Evolutionary conservation across 1,140 invertebrate species (phyloP).

Genomic region (Zaprionus africanus): DNA sequence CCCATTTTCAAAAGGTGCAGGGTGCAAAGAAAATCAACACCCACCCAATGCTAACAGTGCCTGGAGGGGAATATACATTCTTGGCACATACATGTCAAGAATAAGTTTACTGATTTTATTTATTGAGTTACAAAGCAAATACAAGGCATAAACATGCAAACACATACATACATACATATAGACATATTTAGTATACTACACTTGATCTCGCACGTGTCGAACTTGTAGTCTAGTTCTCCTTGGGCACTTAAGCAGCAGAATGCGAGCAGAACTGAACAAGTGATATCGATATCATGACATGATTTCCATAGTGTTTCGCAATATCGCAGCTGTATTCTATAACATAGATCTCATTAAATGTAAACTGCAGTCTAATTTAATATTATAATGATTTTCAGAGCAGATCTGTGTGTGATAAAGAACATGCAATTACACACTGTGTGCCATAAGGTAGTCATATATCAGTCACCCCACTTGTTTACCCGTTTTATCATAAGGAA

Average conservation of each 20-base stretch:
- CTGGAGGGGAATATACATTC: slow-evolving; percentile 6
- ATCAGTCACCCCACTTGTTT: slow-evolving; percentile 41
- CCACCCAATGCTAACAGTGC: slow-evolving; percentile 11
- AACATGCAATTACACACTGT: not conserved
- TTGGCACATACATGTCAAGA: slow-evolving; percentile 26
- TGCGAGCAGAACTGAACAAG: no score
- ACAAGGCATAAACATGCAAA: not conserved
- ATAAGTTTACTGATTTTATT: slow-evolving; percentile 56
- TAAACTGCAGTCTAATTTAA: no score
- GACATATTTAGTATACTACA: not conserved
- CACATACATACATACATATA: not conserved
- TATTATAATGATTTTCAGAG: not conserved
- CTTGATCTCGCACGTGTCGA: not conserved
- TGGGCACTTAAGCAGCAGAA: not conserved
- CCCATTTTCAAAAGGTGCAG: not conserved
- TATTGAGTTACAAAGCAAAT: slow-evolving; percentile 13
- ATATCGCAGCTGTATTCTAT: not conserved
- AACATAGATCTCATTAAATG: not conserved
- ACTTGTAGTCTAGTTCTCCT: not conserved
- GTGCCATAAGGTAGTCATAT: not conserved
- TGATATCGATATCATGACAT: not conserved
- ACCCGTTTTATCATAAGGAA: slow-evolving; percentile 1
- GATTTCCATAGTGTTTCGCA: not conserved
- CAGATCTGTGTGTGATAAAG: not conserved
- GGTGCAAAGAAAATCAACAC: not conserved